These are phyloP conservation scores for Ageneiosus marmoratus DNA, from an alignment of 2,113 vertebrate genomes.

Conservation along the genomic window DNA sequence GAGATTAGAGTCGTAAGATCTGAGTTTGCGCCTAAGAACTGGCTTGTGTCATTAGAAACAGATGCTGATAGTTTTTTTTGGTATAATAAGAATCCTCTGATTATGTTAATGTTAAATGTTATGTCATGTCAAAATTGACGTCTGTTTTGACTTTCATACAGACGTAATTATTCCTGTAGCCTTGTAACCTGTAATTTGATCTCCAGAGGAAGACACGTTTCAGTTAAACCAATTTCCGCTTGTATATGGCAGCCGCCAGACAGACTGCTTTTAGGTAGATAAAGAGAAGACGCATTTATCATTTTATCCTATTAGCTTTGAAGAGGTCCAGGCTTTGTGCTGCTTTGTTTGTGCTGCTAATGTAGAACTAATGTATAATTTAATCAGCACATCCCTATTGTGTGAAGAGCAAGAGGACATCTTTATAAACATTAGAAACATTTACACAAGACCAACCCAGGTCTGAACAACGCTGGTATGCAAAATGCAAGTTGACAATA, in stretches of 20 bases:
- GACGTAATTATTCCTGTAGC: not conserved
- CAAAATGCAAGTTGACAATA: not conserved
- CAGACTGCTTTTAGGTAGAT: not conserved
- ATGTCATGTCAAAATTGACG: not conserved
- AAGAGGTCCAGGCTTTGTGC: too few relatives aligned
- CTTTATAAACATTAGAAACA: not conserved
- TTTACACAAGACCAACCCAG: not conserved
- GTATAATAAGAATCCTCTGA: not conserved
- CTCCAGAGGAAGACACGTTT: not conserved
- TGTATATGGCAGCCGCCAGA: not conserved
- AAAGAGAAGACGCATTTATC: not conserved
- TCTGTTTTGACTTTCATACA: not conserved
- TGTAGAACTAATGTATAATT: not conserved
- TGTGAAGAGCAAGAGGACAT: not conserved
- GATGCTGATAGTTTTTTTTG: not conserved
- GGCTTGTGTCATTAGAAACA: not conserved
- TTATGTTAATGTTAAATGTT: too few relatives aligned
- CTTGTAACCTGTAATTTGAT: constrained; percentile 21
- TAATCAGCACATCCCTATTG: not conserved
- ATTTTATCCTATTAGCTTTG: not conserved
- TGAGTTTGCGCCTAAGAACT: not conserved
- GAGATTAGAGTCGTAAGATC: not conserved
- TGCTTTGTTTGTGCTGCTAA: not conserved
- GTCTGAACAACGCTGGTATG: not conserved
- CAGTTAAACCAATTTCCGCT: not conserved